Evolutionary conservation across 2,797 vertebrate species (phyloP).

Genomic region (Chelonia mydas): DNA sequence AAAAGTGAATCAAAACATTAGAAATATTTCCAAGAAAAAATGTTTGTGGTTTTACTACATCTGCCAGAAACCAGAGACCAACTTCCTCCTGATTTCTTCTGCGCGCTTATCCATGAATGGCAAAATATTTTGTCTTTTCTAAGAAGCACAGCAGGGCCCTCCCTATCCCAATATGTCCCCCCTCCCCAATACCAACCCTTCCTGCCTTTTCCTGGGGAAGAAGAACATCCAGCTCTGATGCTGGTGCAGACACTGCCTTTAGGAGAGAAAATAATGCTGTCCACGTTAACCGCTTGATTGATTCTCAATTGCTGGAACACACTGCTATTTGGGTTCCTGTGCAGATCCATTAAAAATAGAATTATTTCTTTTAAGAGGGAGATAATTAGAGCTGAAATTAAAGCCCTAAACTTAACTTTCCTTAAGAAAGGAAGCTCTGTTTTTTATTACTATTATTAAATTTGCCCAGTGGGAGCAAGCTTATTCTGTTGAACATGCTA

Average conservation of each 20-base stretch:
- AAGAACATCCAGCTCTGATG: neutral
- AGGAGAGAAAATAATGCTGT: conserved; percentile 7
- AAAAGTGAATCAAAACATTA: neutral
- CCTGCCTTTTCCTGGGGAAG: neutral
- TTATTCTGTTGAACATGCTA: neutral
- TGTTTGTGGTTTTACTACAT: conserved; percentile 22
- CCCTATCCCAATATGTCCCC: neutral
- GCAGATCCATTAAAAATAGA: conserved; percentile 40
- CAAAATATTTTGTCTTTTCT: neutral
- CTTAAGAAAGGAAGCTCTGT: conserved; percentile 5
- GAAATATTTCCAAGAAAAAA: conserved; percentile 9
- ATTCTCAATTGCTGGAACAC: conserved; percentile 20
- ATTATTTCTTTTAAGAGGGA: conserved; percentile 44
- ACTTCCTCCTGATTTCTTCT: conserved; percentile 19
- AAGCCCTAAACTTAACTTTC: neutral
- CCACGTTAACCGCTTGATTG: conserved; percentile 13
- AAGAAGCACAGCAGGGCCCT: neutral
- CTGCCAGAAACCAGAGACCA: neutral
- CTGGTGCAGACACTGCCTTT: neutral
- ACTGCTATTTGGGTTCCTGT: conserved; percentile 25
- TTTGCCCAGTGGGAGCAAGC: neutral
- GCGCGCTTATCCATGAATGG: neutral
- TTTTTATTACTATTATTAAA: neutral
- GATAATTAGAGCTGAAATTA: conserved; percentile 56
- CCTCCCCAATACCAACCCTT: neutral